These are phyloP conservation scores for Coptotermes formosanus DNA, from an alignment of 1,140 invertebrate genomes.

Conservation along the genomic window DNA sequence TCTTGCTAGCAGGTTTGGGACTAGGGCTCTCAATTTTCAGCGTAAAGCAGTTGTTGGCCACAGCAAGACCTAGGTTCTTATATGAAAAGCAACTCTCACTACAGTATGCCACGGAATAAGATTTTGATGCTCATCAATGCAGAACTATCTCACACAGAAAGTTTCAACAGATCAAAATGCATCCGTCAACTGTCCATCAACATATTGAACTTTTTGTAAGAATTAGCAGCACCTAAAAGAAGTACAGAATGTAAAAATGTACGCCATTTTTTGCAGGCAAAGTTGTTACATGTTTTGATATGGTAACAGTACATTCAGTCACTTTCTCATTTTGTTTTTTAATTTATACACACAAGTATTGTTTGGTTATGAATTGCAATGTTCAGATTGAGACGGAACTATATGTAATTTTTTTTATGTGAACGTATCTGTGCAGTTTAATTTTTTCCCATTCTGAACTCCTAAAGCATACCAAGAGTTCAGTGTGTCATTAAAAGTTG, in stretches of 20 bases:
- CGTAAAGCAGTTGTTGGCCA: conserved; percentile 35
- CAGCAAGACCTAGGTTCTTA: conserved; percentile 15
- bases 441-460: not conserved
- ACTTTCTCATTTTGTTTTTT: not conserved
- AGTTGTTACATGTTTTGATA: not conserved
- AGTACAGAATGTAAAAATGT: not conserved
- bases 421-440: not conserved
- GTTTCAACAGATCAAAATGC: not conserved
- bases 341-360: not conserved
- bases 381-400: not conserved
- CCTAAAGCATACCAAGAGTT: not conserved
- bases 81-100: not conserved
- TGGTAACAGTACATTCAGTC: not conserved
- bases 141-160: not conserved
- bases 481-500: not conserved
- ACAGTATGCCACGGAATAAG: not conserved
- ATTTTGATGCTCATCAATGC: not conserved
- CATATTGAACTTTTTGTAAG: no score
- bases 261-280: not conserved
- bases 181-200: not conserved
- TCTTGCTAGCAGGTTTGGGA: conserved; percentile 36
- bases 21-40: conserved; percentile 37
- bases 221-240: not conserved
- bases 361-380: not conserved
- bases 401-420: not conserved